Evolutionary conservation across 2,797 vertebrate genomes (phyloP), one percentile per base, ranked within the genome.

Genomic region (Todus mexicanus): DNA sequence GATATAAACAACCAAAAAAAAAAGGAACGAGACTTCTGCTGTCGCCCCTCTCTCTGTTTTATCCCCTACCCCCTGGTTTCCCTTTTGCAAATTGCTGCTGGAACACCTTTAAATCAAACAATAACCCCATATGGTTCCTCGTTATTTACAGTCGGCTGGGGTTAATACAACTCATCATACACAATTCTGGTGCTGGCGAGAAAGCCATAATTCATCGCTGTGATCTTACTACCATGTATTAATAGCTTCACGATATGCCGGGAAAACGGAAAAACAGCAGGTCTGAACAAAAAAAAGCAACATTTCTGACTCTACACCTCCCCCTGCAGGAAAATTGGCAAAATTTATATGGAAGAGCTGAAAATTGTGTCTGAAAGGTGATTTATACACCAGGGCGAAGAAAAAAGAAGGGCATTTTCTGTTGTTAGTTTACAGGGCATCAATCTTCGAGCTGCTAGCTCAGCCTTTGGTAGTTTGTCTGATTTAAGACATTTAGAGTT

Each of bases 251-350:
- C 35, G 6, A 73, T 11, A 80, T 0, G 3, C 77, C 35, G 50
- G 45, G 31, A 57, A 69, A 74, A 77, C 27, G 29, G 65, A 21
- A 47, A 68, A 88, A 65, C 13, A 70, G 61, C 35, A 29, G 22
- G 12, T 43, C 73, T 47, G 21, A 47, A 29, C 72, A 84, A 76
- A 33, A 59, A 61, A 50, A 35, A 53, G 14, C 57, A 50, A 11
- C 80, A 82, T 97, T 96, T 77, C 70, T 95, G 91, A 94, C 96
- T 96, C 95, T 89, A 59, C 71, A 94, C 56, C 92, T 89, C 97
- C 96, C 89, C 95, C 94, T 97, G 80, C 96, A 97, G 97, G 97
- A 96, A 90, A 90, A 83, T 10, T 19, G 50, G 60, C 77, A 90
- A 22, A 40, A 69, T 42, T 70, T 29, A 14, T 23, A 45, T 2